phyloP scores from a whole-genome alignment of 2,797 vertebrate genomes.

The Gymnoscopelus braueri region DNA sequence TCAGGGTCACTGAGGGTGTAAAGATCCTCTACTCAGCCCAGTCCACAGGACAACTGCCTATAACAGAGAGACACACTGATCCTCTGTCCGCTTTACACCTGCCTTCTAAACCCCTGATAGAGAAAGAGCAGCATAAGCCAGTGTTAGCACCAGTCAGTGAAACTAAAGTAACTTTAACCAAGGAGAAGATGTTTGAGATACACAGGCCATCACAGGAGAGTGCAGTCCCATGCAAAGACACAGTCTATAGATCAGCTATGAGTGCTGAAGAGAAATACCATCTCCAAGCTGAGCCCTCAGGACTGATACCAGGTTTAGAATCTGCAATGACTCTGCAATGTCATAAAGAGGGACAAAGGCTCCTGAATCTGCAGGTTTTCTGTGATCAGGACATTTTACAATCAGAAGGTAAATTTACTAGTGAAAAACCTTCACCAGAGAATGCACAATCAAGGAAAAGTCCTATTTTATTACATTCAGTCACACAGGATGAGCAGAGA shows the following conservation, averaged over 20 bases:
- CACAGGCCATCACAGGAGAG: slow-evolving; percentile 62
- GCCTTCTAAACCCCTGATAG: slow-evolving; percentile 34
- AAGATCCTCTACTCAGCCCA: slow-evolving; percentile 77
- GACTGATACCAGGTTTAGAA: slow-evolving; percentile 54
- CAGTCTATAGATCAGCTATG: slow-evolving; percentile 65
- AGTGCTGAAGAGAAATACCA: slow-evolving; percentile 74
- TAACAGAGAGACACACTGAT: slow-evolving; percentile 70
- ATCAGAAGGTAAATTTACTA: slow-evolving; percentile 72
- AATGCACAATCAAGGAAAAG: slow-evolving; percentile 63
- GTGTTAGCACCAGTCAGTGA: slow-evolving; percentile 68
- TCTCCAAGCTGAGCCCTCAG: slow-evolving; percentile 67
- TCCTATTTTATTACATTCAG: slow-evolving; percentile 64
- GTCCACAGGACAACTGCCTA: slow-evolving; percentile 57
- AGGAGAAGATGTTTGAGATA: slow-evolving; percentile 64
- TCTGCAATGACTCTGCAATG: slow-evolving; percentile 48
- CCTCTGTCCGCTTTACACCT: slow-evolving; percentile 58
- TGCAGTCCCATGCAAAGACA: slow-evolving; percentile 63
- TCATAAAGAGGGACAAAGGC: slow-evolving; percentile 62
- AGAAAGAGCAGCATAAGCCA: slow-evolving; percentile 56
- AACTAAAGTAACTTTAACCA: slow-evolving; percentile 59
- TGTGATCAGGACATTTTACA: slow-evolving; percentile 71
- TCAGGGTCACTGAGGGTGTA: slow-evolving; percentile 75
- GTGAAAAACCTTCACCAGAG: slow-evolving; percentile 61
- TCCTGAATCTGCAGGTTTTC: slow-evolving; percentile 77
- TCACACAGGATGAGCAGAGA: slow-evolving; percentile 72